Base-by-base conservation (phyloP, 2,888 invertebrate genomes). In the Diploptera punctata region DNA sequence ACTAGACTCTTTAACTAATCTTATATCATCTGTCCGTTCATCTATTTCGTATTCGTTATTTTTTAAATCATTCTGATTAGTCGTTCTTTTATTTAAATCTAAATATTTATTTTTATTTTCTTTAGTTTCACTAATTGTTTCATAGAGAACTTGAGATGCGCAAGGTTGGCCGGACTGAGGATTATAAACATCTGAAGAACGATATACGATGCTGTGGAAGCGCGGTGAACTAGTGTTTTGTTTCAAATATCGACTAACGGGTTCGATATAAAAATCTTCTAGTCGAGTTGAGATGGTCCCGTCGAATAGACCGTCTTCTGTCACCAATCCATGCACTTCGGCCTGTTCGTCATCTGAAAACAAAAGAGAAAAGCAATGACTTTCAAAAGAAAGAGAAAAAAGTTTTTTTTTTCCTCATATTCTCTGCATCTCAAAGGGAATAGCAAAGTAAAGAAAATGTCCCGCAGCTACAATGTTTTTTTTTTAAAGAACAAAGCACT, bases 181-280 rank as follows among this genome's bases (percentile, higher is more conserved):
- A 86, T 83, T 62, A 84, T 85, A 62, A 72, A 95, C 94, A 83
- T 95, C 95, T 68, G 92, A 91, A 76, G 89, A 85, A 79, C 91
- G 89, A 86, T 96, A 96, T 78, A 95, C 91, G 81, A 96, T 91
- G 79, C 93, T 93, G 84, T 95, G 95, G 84, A 93, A 88, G 73
- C 82, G 78, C 67, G 84, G 83, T 69, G 81, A 44, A 21, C 44
- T 19, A n/a, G 65, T 24, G 31, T 65, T 57, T 7, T n/a, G 52
- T 79, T 84, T 83, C 74, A 83, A 76, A 81, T 92, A 93, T 78
- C 92, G 87, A 77, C 88, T 88, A 72, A 92, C 85, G 7, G 93
- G 93, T 82, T 97, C 96, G 77, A 97, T 88, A 83, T 94, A 95
- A 84, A 90, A 94, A 79, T 94, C 93, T 79, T 93, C 93, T 68